A percentile compares a stretch with the other conserved stretches of the same genome.
Evolutionary conservation across 2,797 vertebrate species (phyloP).

Genomic region (Sphenodon punctatus): DNA sequence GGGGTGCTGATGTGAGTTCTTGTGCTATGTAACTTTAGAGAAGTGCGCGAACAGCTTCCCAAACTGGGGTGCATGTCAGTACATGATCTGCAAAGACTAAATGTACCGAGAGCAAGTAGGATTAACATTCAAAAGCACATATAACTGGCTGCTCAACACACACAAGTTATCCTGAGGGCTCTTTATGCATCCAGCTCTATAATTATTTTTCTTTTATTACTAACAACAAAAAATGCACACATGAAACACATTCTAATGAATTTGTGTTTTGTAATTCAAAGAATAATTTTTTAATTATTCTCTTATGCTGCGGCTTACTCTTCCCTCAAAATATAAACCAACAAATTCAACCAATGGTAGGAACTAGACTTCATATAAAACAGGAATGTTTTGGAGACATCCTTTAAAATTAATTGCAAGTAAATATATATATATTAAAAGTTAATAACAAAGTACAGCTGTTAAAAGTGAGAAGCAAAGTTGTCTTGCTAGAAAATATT

Average conservation of each 20-base stretch:
- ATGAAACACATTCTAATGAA: constrained; percentile 45
- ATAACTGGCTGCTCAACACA: constrained; percentile 70
- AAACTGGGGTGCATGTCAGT: constrained; percentile 67
- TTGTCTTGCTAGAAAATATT: background rate
- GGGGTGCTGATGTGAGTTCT: constrained; percentile 40
- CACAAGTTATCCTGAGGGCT: constrained; percentile 59
- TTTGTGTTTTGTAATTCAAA: constrained; percentile 28
- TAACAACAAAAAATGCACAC: constrained; percentile 43
- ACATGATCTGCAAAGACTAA: constrained; percentile 70
- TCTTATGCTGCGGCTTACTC: background rate
- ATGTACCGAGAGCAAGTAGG: constrained; percentile 54
- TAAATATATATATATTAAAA: background rate
- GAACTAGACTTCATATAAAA: background rate
- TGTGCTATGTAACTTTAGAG: constrained; percentile 49
- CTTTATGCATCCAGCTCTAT: constrained; percentile 61
- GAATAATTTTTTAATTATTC: constrained; percentile 13
- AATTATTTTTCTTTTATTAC: constrained; percentile 75
- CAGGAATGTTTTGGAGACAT: constrained; percentile 1
- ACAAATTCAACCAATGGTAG: constrained; percentile 9
- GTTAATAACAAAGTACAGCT: background rate
- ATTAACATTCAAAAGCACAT: constrained; percentile 66
- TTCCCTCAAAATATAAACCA: constrained; percentile 20
- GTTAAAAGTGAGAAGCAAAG: constrained; percentile 5
- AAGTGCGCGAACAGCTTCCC: constrained; percentile 63
- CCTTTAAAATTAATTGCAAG: constrained; percentile 5